These are phyloP conservation scores for Paedocypris sp. DNA, from an alignment of 2,113 vertebrate genomes.

Conservation along the genomic window DNA sequence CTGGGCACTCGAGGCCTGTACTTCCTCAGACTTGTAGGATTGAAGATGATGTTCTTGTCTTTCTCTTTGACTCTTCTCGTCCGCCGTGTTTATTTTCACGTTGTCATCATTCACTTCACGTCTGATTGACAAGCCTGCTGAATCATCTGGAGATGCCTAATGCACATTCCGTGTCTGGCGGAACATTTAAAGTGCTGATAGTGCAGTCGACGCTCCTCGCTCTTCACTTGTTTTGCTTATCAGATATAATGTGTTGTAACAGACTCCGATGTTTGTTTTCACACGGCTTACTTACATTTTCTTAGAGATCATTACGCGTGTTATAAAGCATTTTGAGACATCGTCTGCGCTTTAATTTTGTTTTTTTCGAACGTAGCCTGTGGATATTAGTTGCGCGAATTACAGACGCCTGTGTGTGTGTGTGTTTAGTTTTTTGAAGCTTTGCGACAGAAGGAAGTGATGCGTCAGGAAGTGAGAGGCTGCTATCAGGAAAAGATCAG, in stretches of 20 bases:
- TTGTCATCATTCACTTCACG: neutral
- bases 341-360: neutral
- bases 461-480: slow-evolving; percentile 46
- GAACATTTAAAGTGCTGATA: slow-evolving; percentile 27
- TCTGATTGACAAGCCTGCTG: slow-evolving; percentile 14
- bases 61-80: neutral
- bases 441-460: slow-evolving; percentile 53
- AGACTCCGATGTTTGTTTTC: neutral
- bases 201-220: neutral
- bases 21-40: neutral
- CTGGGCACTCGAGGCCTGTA: neutral
- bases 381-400: neutral
- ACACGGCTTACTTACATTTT: neutral
- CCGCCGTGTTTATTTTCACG: slow-evolving; percentile 2
- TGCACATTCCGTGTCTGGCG: neutral
- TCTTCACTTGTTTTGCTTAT: neutral
- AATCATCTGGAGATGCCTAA: slow-evolving; percentile 12
- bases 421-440: slow-evolving; percentile 30
- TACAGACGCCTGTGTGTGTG: neutral
- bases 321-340: neutral
- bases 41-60: neutral
- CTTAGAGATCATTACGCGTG: neutral
- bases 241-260: neutral
- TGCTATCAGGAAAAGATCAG: slow-evolving; percentile 59
- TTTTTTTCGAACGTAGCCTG: neutral